Percentiles rank a stretch among this genome's conserved stretches.
phyloP scores from a whole-genome alignment of 1,140 invertebrate genomes.

The Tetramorium alpestre region DNA sequence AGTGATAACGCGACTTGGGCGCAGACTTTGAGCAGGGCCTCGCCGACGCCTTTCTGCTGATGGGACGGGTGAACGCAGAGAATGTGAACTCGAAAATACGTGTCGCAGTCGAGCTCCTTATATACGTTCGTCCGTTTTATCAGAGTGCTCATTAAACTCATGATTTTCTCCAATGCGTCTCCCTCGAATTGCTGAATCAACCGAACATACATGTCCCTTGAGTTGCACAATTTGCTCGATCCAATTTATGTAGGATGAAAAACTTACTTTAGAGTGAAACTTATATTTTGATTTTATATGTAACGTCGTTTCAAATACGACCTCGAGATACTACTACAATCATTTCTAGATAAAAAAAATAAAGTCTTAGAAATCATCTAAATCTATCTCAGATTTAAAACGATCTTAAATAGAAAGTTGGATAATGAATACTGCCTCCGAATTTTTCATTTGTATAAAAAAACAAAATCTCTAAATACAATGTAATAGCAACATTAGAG shows the following conservation, averaged over 20 bases:
- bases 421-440: neutral
- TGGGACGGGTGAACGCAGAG: constrained; percentile 83
- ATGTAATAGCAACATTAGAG: neutral
- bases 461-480: neutral
- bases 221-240: neutral
- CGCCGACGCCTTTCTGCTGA: constrained; percentile 80
- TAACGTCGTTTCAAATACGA: neutral
- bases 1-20: constrained; percentile 83
- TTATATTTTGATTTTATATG: neutral
- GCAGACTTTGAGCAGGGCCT: constrained; percentile 84
- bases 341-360: neutral
- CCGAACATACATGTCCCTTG: neutral
- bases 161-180: constrained; percentile 78
- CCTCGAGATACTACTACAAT: neutral
- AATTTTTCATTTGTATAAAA: neutral
- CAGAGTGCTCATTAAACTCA: constrained; percentile 78
- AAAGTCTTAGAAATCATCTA: neutral
- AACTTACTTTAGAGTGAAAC: neutral
- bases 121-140: constrained; percentile 81
- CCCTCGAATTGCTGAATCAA: constrained; percentile 75
- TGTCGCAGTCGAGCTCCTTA: constrained; percentile 73
- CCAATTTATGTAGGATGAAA: neutral
- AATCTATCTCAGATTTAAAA: neutral
- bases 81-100: constrained; percentile 80
- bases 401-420: neutral